These are phyloP conservation scores for Eudemis profundana DNA, from an alignment of 2,888 invertebrate genomes.

Conservation along the genomic window DNA sequence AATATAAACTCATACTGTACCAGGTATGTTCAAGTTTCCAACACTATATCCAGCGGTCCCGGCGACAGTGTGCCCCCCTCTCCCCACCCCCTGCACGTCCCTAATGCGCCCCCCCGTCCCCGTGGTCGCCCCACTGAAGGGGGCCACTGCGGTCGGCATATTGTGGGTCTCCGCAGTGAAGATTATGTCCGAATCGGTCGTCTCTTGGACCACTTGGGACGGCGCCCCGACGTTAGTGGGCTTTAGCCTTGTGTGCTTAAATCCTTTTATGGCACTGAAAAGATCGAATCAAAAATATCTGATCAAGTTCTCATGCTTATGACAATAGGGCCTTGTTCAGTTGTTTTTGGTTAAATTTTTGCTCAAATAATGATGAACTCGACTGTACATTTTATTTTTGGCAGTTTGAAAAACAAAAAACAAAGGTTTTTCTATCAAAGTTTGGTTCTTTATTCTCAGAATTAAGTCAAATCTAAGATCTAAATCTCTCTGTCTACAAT, in stretches of 20 bases:
- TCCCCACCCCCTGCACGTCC: conserved; percentile 97
- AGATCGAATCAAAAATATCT: too few relatives aligned
- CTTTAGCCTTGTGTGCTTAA: conserved; percentile 87
- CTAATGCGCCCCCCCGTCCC: conserved; percentile 98
- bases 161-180: conserved; percentile 99
- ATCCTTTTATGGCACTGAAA: conserved; percentile 94
- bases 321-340: too few relatives aligned
- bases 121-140: conserved; percentile 99
- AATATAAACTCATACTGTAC: too few relatives aligned
- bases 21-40: conserved; percentile 89
- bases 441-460: too few relatives aligned
- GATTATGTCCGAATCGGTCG: conserved; percentile 92
- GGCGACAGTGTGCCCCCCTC: conserved; percentile 97
- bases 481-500: too few relatives aligned
- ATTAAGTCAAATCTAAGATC: too few relatives aligned
- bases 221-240: conserved; percentile 87
- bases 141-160: conserved; percentile 98
- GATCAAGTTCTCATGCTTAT: too few relatives aligned
- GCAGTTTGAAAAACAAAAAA: too few relatives aligned
- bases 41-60: conserved; percentile 99
- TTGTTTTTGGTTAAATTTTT: too few relatives aligned
- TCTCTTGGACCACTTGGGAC: conserved; percentile 85
- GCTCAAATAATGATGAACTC: too few relatives aligned
- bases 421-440: too few relatives aligned
- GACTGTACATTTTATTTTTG: too few relatives aligned